Percentiles rank a stretch among this genome's conserved stretches.
phyloP scores from a whole-genome alignment of 2,888 invertebrate genomes.

The Selenia dentaria region DNA sequence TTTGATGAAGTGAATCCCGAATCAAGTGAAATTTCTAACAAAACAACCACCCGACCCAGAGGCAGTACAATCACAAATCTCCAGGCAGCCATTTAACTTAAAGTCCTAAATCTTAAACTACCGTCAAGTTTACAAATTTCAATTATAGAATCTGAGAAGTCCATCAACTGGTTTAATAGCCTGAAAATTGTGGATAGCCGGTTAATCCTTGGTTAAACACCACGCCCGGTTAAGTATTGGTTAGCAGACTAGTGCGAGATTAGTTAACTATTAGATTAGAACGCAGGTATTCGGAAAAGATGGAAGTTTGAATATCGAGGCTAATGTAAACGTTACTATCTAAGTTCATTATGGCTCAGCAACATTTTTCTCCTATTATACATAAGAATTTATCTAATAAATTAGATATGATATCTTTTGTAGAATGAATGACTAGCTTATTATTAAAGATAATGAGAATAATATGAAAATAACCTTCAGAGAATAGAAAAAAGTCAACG shows the following conservation, averaged over 20 bases:
- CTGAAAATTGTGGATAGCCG: constrained; percentile 31
- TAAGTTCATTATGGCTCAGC: too few relatives aligned
- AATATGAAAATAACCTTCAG: too few relatives aligned
- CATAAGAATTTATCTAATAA: too few relatives aligned
- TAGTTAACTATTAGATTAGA: constrained; percentile 10
- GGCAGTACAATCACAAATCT: constrained; percentile 2
- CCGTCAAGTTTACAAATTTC: constrained; percentile 23
- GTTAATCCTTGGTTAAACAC: constrained; percentile 21
- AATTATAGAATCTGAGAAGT: constrained; percentile 24
- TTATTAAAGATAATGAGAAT: too few relatives aligned
- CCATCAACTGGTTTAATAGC: constrained; percentile 31
- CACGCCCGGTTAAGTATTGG: constrained; percentile 21
- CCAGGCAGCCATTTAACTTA: not conserved
- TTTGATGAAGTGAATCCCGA: too few relatives aligned
- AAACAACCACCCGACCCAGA: not conserved
- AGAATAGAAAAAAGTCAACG: too few relatives aligned
- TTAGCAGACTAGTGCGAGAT: constrained; percentile 11
- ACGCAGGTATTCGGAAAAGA: not conserved
- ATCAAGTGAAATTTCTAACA: too few relatives aligned
- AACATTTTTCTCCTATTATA: too few relatives aligned
- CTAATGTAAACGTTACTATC: too few relatives aligned
- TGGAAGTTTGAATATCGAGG: too few relatives aligned
- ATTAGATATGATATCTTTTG: too few relatives aligned
- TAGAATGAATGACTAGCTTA: too few relatives aligned
- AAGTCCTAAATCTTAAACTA: constrained; percentile 20